Evolutionary conservation across 1,140 invertebrate species (phyloP), one percentile per base, ranked within the genome.

Genomic region (Pseudobourletiella spinata): DNA sequence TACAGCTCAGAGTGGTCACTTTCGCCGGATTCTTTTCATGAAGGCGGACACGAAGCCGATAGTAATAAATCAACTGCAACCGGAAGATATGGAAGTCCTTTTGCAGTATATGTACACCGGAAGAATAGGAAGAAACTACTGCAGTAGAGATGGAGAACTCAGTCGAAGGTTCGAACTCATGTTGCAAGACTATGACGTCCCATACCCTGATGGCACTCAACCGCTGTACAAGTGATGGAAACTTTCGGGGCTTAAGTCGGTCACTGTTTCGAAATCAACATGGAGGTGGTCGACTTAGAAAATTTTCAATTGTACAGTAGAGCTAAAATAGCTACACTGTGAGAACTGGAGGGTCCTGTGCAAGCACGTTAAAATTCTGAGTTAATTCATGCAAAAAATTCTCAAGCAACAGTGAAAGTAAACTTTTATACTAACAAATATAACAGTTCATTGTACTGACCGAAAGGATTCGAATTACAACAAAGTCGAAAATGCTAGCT

Each of bases 51-150:
- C 3, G 20, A 30, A 20, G 26, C 50, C 50, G 14, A 54, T 54
- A 11, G 50, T 54, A 14, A 54, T 54, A 22, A 11, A 54, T 8
- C 22, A 54, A 3, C 8, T 54, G 24, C 6, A 14, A 28, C 25
- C 22, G 14, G 50, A 54, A 8, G 50, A 54, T 28, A 54, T 54
- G 50, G 50, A 11, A 20, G 50, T 28, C 14, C 20, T 54, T 24
- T 28, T 54, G 11, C 20, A 28, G 25, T 54, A 54, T 28, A 54
- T 54, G 50, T 54, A 54, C 28, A 54, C 50, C 15, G 50, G 50
- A 30, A 20, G 8, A 8, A 20, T 54, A 8, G 28, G 6, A 16
- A 20, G 30, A 8, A 54, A 54, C 24, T 54, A 54, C 22, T 26
- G 3, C 4, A 8, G 8, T 28, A 8, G 6, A 4, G 3, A 54